A percentile compares a stretch with the other conserved stretches of the same genome.
Conservation (phyloP, 1,140 invertebrate genomes). For the Nilaparvata lugens region DNA sequence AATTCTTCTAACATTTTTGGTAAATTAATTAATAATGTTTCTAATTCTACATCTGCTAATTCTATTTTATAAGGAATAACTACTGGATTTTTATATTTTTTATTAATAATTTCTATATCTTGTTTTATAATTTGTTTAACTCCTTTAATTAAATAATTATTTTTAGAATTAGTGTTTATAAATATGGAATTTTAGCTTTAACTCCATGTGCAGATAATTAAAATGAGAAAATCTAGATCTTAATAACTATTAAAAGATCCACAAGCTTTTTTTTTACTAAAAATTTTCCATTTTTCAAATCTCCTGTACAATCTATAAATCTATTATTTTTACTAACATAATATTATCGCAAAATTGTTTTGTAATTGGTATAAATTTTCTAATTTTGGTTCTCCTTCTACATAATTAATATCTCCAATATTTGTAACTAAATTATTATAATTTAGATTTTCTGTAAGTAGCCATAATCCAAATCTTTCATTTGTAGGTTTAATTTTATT, state of each 20-base stretch:
- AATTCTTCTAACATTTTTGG: slow-evolving; percentile 2
- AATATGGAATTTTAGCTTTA: neutral
- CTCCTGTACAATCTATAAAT: neutral
- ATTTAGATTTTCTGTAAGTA: no score
- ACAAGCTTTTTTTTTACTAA: neutral
- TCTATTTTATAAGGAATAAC: slow-evolving; percentile 1
- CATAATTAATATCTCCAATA: no score
- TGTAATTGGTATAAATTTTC: no score
- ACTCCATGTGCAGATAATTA: neutral
- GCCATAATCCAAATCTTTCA: no score
- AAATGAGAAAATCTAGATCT: neutral
- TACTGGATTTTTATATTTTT: neutral
- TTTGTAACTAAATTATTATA: no score
- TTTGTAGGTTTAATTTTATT: no score
- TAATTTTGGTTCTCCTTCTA: no score
- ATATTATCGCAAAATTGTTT: neutral
- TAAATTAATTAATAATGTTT: neutral
- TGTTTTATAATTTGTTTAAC: neutral
- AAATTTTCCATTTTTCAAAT: neutral
- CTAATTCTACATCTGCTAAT: neutral
- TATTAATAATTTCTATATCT: neutral
- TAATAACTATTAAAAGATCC: neutral
- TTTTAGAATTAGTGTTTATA: neutral
- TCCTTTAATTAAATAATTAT: neutral
- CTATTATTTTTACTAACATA: neutral